Base-by-base conservation (phyloP, 2,113 vertebrate genomes). In the Raphicerus campestris region DNA sequence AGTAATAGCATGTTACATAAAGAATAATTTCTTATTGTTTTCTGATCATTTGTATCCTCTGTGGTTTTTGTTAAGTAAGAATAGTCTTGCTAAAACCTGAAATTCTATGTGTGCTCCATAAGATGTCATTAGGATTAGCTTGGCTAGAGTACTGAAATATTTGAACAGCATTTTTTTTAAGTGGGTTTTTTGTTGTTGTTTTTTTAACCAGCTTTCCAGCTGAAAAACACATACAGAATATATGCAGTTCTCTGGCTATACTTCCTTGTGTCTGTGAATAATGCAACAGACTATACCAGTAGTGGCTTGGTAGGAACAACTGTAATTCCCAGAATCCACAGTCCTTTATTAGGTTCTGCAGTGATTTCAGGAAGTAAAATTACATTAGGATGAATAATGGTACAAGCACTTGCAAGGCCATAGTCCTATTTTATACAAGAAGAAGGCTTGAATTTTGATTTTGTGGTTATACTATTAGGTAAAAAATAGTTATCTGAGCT, bases 141-240 rank as follows among this genome's bases (percentile, higher is more conserved):
- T 28, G 22, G 0, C 16, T 22, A 53, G 49, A 78, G 6, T 7
- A 87, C 3, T 75, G 35, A 30, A 87, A 51, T 89, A 63, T 10
- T 96, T 87, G 35, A 83, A 61, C 63, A 91, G 8, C 17, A 19
- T 16, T 85, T 95, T 92, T 95, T 81, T 86, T 60, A 15, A 20
- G 2, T 63, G 35, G 47, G 9, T 42, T 66, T 82, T 32, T 63
- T 53, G 19, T 80, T 35, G 58, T 49, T 80, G 14, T 55, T 83
- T n/a, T 24, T 9, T 49, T 45, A 51, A 55, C 35, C 32, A 56
- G 53, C 17, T 78, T 82, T 84, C 8, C 42, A 35, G 15, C 39
- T 75, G 35, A 10, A 83, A 87, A 95, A 73, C 22, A 58, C 24
- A n/a, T 39, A 26, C 7, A 45, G 49, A 75, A 93, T 63, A 83